Percentiles rank a stretch among this genome's conserved stretches.
Evolutionary conservation across 30 jellyfish, hydroid and myxozoan species (phyloP).

Genomic region (Calvadosia cruxmelitensis): DNA sequence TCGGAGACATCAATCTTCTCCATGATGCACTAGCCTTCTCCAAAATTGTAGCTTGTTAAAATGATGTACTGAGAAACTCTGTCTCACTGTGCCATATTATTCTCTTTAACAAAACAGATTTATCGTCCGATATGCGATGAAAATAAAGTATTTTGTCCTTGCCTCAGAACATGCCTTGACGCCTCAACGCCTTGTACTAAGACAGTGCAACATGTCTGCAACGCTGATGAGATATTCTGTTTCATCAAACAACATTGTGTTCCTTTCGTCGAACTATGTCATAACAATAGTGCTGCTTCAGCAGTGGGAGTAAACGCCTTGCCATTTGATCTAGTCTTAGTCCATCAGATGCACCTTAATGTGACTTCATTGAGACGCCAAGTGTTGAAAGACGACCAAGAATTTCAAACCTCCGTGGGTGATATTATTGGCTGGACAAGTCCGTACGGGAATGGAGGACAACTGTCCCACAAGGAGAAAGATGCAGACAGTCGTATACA

Average conservation of each 20-base stretch:
- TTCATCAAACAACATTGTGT: no score
- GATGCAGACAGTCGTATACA: background rate
- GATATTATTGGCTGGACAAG: conserved; percentile 90
- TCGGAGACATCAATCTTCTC: no score
- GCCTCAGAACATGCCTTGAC: conserved; percentile 35
- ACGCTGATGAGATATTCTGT: conserved; percentile 55
- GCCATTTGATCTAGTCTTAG: conserved; percentile 44
- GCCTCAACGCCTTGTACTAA: conserved; percentile 23
- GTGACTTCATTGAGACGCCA: conserved; percentile 20
- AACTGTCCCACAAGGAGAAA: conserved; percentile 3
- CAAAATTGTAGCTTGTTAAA: no score
- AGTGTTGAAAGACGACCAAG: conserved; percentile 22
- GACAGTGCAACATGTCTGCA: conserved; percentile 24
- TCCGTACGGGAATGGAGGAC: conserved; percentile 25
- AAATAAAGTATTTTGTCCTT: conserved; percentile 48
- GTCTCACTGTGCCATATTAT: background rate
- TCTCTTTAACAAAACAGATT: conserved; percentile 20
- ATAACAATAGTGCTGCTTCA: no score
- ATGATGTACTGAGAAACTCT: no score
- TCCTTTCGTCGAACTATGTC: no score
- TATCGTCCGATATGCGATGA: conserved; percentile 61
- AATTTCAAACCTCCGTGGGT: conserved; percentile 44
- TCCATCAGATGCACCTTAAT: conserved; percentile 39
- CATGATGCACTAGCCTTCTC: no score
- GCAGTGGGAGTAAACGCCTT: no score